phyloP scores from a whole-genome alignment of 2,113 vertebrate genomes.

The Prunella fulvescens region DNA sequence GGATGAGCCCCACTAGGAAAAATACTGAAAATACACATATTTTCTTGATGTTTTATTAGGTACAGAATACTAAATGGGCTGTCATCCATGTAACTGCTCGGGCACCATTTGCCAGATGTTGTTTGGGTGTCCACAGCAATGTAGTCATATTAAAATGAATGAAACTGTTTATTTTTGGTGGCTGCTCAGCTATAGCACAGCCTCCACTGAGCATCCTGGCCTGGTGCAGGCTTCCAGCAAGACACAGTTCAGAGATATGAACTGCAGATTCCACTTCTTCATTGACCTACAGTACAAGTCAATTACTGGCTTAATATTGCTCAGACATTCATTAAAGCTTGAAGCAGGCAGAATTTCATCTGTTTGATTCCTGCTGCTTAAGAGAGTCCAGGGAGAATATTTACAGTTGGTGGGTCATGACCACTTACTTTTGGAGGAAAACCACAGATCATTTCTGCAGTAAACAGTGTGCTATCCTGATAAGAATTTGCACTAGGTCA shows the following conservation, averaged over 20 bases:
- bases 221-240: background rate
- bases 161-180: background rate
- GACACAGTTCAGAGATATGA: background rate
- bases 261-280: slow-evolving; percentile 1
- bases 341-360: background rate
- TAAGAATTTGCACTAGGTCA: background rate
- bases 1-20: background rate
- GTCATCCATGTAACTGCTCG: background rate
- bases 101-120: slow-evolving; percentile 43
- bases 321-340: slow-evolving; percentile 13
- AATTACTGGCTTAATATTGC: slow-evolving; percentile 29
- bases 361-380: background rate
- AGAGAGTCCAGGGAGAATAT: background rate
- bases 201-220: background rate
- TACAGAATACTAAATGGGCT: background rate
- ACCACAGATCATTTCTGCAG: background rate
- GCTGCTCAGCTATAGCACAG: background rate
- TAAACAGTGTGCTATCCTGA: background rate
- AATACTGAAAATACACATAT: background rate
- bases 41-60: background rate
- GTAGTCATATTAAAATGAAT: slow-evolving; percentile 2
- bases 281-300: background rate
- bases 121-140: slow-evolving; percentile 18
- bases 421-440: background rate
- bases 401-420: background rate